Evolutionary conservation across 2,113 vertebrate species (phyloP).

Genomic region (Cardinalis cardinalis): DNA sequence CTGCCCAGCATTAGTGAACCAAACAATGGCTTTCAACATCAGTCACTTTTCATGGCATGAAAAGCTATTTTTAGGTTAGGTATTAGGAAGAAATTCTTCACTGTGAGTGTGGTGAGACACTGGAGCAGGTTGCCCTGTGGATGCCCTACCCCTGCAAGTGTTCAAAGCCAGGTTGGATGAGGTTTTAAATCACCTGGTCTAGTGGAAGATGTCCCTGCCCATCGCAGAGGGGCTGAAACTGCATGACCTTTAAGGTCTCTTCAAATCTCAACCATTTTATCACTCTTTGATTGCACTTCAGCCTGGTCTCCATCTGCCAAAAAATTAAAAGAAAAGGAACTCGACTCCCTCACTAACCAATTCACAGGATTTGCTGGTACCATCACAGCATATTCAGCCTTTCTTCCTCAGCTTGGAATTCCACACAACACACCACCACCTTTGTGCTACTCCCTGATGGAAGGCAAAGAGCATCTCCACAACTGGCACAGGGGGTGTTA

Average conservation of each 20-base stretch:
- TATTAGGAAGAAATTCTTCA: neutral
- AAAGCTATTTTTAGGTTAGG: neutral
- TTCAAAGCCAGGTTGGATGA: neutral
- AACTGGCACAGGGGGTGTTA: neutral
- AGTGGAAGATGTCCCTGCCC: neutral
- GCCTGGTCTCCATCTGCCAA: neutral
- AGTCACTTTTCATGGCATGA: neutral
- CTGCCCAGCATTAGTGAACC: neutral
- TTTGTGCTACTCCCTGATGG: neutral
- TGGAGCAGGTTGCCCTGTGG: neutral
- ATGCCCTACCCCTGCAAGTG: neutral
- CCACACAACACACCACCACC: rapidly evolving
- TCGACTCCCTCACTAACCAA: rapidly evolving
- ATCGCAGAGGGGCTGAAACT: rapidly evolving
- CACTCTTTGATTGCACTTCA: neutral
- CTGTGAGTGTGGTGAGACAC: neutral
- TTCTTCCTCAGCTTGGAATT: neutral
- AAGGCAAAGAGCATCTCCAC: neutral
- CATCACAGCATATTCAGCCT: neutral
- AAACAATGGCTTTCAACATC: neutral
- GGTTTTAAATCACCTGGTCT: neutral
- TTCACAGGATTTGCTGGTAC: neutral
- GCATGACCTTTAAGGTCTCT: neutral
- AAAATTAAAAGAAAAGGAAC: neutral
- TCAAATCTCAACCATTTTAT: neutral